Conservation (phyloP, 2,888 invertebrate genomes). For the Anagyrus pseudococci region DNA sequence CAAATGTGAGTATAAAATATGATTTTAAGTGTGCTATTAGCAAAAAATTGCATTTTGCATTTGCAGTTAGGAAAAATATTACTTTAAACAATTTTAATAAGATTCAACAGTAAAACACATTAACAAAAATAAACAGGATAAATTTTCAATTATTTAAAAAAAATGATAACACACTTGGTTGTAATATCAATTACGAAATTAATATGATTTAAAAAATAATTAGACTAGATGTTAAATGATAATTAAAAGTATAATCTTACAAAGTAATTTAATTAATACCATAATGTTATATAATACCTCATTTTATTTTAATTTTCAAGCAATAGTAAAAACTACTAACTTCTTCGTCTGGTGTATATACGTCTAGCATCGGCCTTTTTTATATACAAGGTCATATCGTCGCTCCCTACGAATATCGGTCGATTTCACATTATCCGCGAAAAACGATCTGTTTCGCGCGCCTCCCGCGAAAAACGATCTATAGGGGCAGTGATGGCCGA, state of each 20-base stretch:
- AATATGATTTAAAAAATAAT: too few species aligned
- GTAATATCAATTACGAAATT: not conserved
- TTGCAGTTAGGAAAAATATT: not conserved
- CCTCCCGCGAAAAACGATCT: too few species aligned
- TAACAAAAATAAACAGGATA: not conserved
- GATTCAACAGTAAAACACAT: not conserved
- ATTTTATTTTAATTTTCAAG: not conserved
- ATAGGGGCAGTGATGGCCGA: too few species aligned
- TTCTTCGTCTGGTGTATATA: too few species aligned
- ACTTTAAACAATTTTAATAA: not conserved
- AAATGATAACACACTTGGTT: not conserved
- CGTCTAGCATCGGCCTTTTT: too few species aligned
- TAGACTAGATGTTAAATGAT: not conserved
- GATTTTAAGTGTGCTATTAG: too few species aligned
- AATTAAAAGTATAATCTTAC: constrained; percentile 7
- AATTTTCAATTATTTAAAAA: not conserved
- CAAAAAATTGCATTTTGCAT: not conserved
- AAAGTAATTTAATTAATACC: constrained; percentile 3
- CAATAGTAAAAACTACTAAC: too few species aligned
- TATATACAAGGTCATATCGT: too few species aligned
- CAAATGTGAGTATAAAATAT: too few species aligned
- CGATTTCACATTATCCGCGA: too few species aligned
- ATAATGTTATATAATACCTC: not conserved
- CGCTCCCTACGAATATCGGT: too few species aligned
- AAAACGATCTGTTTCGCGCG: too few species aligned